Percentiles rank a stretch among this genome's conserved stretches.
Evolutionary conservation across 2,888 invertebrate species (phyloP).

Genomic region (Glyphotaelius pellucidus): DNA sequence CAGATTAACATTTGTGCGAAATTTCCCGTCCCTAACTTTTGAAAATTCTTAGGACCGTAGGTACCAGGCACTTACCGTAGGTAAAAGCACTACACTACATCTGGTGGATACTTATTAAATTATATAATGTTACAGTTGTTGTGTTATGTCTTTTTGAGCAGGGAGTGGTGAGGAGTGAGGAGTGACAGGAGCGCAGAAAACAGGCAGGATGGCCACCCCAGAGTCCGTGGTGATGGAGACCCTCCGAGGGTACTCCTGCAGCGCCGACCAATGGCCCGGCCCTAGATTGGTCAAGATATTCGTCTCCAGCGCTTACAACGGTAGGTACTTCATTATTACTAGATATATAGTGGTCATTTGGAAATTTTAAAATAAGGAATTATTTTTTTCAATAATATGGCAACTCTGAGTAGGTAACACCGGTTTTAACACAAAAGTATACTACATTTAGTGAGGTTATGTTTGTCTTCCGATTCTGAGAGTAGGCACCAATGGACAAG

Average conservation of each 20-base stretch:
- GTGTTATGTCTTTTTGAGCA: neutral
- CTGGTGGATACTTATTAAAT: no score
- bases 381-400: no score
- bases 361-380: no score
- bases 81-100: neutral
- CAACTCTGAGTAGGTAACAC: no score
- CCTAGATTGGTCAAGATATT: conserved; percentile 79
- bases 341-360: neutral
- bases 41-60: neutral
- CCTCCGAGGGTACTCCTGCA: conserved; percentile 74
- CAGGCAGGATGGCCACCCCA: conserved; percentile 73
- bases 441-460: no score
- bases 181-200: neutral
- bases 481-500: no score
- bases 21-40: neutral
- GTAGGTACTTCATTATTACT: conserved; percentile 69
- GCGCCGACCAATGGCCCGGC: conserved; percentile 77
- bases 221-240: conserved; percentile 77
- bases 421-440: no score
- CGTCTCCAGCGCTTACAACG: conserved; percentile 78
- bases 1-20: no score
- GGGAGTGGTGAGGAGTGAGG: neutral
- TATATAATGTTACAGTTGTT: no score
- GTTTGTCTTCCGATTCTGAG: no score
- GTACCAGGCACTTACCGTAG: neutral